Base-by-base conservation (phyloP, 2,888 invertebrate genomes). In the Amblyteles armatorius region DNA sequence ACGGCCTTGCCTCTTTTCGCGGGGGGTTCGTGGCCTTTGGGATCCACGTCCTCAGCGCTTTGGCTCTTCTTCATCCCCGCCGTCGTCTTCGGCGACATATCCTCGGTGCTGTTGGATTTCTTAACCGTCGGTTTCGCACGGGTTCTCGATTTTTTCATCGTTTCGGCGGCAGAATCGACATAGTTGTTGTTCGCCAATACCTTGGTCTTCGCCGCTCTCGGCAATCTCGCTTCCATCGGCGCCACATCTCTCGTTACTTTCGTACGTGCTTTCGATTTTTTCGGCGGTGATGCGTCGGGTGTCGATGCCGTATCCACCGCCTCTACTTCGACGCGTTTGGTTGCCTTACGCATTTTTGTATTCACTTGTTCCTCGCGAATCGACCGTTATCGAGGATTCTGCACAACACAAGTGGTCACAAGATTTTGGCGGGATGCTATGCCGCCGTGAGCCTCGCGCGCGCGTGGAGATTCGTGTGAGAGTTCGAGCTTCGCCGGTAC, bases 291-390 rank as follows among this genome's bases (percentile, higher is more conserved):
- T 26, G 77, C 80, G 26, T 88, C 87, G 33, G 82, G 85, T 29
- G 81, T 82, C 16, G 87, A 85, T 16, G 71, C 76, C 13, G 19
- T 86, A 11, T 87, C 88, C 36, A 79, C 79, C 68, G 85, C 69
- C 33, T 89, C 89, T 13, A 80, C 68, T 3, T 85, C 83, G 3
- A 57, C 79, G 65, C 87, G 88, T 82, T 89, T 90, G 22, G 77
- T 73, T 65, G 82, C 79, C 80, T 87, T 90, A 26, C 90, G 89
- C 74, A 87, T 88, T 83, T 90, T 89, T 87, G 90, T 48, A 16
- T 88, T 83, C 79, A 44, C 22, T 63, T 76, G 11, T 73, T 72
- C 57, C 50, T 55, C 11, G 16, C 40, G 9, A 57, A 67, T 26
- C 40, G 2, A 40, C 22, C 76, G 73, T 40, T 77, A 83, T 40